These are phyloP conservation scores for Botia almorhae DNA, from an alignment of 2,797 vertebrate genomes.

Conservation along the genomic window DNA sequence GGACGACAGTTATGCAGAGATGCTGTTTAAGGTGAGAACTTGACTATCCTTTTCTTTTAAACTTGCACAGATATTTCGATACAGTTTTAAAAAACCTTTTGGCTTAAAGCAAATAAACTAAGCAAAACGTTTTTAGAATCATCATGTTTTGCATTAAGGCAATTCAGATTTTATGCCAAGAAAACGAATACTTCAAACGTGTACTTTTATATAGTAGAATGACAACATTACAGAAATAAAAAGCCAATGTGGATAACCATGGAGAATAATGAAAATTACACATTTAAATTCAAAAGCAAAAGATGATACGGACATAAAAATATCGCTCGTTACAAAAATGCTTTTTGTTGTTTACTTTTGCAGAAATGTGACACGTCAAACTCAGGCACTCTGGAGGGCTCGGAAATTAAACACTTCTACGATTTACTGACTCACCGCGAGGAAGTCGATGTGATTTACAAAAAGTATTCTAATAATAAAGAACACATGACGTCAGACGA, in stretches of 20 bases:
- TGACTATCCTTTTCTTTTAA: background rate
- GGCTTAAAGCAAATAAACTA: no score
- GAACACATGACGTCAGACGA: conserved; percentile 81
- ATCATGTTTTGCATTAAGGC: no score
- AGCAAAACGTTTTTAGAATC: no score
- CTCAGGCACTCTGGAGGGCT: conserved; percentile 86
- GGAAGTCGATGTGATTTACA: conserved; percentile 87
- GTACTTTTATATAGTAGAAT: no score
- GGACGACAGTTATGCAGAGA: conserved; percentile 83
- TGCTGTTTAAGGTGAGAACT: conserved; percentile 83
- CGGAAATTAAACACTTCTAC: conserved; percentile 92
- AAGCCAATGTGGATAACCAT: no score
- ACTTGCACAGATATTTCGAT: background rate
- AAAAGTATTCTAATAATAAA: conserved; percentile 64
- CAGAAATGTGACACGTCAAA: conserved; percentile 91
- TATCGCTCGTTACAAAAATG: no score
- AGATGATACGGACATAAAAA: no score
- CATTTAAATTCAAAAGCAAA: background rate
- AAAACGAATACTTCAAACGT: no score
- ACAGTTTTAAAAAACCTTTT: no score
- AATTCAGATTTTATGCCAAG: no score
- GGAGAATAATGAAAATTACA: no score
- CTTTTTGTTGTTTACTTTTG: conserved; percentile 44
- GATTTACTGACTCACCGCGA: conserved; percentile 85
- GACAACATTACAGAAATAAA: no score